Conservation (phyloP, 1,140 invertebrate species). For the Papilio polytes region DNA sequence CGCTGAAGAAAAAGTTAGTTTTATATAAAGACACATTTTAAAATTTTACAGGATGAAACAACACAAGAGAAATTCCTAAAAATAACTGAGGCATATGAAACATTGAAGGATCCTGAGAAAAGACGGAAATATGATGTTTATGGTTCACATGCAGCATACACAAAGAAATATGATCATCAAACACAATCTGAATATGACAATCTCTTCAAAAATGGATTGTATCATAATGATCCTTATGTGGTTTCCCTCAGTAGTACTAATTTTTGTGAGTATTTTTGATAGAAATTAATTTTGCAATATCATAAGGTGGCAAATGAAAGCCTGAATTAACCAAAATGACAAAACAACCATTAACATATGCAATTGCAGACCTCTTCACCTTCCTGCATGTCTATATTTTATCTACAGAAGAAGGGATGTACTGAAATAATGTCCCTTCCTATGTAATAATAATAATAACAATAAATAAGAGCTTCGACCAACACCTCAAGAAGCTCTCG, state of each 20-base stretch:
- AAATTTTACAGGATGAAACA: constrained; percentile 82
- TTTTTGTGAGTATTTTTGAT: constrained; percentile 87
- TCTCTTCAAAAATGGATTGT: constrained; percentile 93
- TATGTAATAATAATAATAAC: too few relatives aligned
- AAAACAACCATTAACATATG: too few relatives aligned
- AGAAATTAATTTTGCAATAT: constrained; percentile 8
- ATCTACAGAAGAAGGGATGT: too few relatives aligned
- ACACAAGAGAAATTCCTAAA: constrained; percentile 91
- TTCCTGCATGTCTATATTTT: too few relatives aligned
- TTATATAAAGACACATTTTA: too few relatives aligned
- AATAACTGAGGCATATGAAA: constrained; percentile 93
- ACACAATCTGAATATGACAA: constrained; percentile 94
- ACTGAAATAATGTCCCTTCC: too few relatives aligned
- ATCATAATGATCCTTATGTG: constrained; percentile 93
- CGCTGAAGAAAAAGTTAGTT: too few relatives aligned
- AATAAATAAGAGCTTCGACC: too few relatives aligned
- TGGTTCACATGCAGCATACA: constrained; percentile 88
- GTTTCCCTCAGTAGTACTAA: constrained; percentile 89
- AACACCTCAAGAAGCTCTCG: too few relatives aligned
- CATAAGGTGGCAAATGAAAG: too few relatives aligned
- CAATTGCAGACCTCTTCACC: too few relatives aligned
- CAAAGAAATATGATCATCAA: constrained; percentile 80
- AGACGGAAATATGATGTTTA: constrained; percentile 92
- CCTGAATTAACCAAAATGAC: too few relatives aligned
- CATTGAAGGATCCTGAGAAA: constrained; percentile 91